Evolutionary conservation across 2,888 invertebrate species (phyloP), one percentile per base, ranked within the genome.

Genomic region (Steinernema scapterisci): DNA sequence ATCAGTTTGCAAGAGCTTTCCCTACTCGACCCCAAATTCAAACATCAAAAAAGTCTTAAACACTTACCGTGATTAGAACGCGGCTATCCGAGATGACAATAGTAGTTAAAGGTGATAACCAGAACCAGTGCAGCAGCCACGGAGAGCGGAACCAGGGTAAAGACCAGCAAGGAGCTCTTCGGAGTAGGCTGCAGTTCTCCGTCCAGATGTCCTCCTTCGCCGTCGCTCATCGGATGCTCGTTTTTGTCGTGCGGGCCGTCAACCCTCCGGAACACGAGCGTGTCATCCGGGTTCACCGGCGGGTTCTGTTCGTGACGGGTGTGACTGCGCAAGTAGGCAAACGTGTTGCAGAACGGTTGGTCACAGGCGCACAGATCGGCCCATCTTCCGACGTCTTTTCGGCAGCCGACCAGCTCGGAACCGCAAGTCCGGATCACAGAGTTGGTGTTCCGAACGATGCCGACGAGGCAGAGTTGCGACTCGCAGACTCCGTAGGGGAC

Each of bases 31-130:
- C 52, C 11, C 23, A 21, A 52, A 52, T 1, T 52, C 11, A 23
- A 23, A 5, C 11, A 21, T 5, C 23, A n/a, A 27, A 63, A 23
- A 23, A 27, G 1, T 27, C 9, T 5, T 5, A 27, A 63, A 16
- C 63, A 25, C 63, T 63, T 63, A 63, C 63, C 63, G 63, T 63
- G 54, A 6, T 7, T 16, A 13, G 31, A 63, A n/a, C 5, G 71
- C n/a, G 25, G 31, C 75, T 80, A 84, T 73, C 84, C 82, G 44
- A 87, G 79, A 77, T 87, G 86, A 77, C 87, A 86, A 81, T 87
- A 87, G 78, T 86, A 87, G 77, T 87, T 87, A 80, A 86, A 81
- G 6, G 86, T 82, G 23, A 87, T 85, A 7, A 87, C 84, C 79
- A 85, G 75, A 13, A 87, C 81, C 27, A 84, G 82, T 13, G 84